Evolutionary conservation across 2,888 invertebrate species (phyloP).

Genomic region (Bembecia ichneumoniformis): DNA sequence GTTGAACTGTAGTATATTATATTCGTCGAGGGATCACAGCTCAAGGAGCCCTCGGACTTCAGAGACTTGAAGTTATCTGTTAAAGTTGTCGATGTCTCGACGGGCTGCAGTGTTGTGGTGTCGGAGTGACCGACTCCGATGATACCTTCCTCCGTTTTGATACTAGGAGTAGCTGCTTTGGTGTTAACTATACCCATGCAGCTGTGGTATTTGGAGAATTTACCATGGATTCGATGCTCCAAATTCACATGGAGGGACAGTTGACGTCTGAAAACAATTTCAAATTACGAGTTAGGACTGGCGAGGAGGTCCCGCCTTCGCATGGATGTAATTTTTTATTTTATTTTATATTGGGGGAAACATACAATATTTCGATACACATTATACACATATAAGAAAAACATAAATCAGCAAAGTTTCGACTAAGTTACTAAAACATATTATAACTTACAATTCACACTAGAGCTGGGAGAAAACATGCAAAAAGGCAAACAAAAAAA

Average conservation of each 20-base stretch:
- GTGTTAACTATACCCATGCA: slow-evolving; percentile 31
- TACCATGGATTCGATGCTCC: slow-evolving; percentile 37
- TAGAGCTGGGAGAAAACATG: no score
- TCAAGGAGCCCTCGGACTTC: slow-evolving; percentile 28
- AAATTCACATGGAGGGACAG: slow-evolving; percentile 41
- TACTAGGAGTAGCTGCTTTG: slow-evolving; percentile 6
- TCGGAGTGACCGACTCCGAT: slow-evolving; percentile 22
- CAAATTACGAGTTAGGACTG: neutral
- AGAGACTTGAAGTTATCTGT: slow-evolving; percentile 14
- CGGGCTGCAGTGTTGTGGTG: slow-evolving; percentile 7
- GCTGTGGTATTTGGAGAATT: slow-evolving; percentile 44
- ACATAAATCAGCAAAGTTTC: no score
- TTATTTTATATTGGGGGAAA: no score
- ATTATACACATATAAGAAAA: no score
- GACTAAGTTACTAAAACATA: no score
- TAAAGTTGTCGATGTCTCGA: slow-evolving; percentile 8
- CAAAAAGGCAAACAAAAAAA: no score
- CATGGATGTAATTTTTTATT: no score
- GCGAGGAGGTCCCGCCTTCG: no score
- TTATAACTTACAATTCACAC: no score
- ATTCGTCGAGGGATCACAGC: slow-evolving; percentile 39
- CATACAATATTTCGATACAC: no score
- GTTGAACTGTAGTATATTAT: slow-evolving; percentile 39
- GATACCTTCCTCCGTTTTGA: neutral
- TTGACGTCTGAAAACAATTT: slow-evolving; percentile 31